Evolutionary conservation across 2,888 invertebrate genomes (phyloP).

Genomic region (Lepidochrysops patricia): DNA sequence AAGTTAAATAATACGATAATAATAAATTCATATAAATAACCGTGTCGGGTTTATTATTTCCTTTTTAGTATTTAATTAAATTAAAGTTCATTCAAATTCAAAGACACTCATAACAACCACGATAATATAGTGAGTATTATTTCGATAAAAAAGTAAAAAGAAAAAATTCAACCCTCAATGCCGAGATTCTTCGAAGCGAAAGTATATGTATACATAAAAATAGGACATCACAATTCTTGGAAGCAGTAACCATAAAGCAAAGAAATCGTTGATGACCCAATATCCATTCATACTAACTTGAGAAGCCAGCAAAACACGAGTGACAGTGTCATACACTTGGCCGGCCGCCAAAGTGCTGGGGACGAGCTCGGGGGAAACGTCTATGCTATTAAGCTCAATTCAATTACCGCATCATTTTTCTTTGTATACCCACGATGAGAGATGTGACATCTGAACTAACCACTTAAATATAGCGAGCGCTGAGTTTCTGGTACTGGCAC

Average conservation of each 20-base stretch:
- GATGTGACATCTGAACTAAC: slow-evolving; percentile 9
- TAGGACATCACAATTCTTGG: slow-evolving; percentile 6
- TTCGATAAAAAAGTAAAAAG: too few relatives aligned
- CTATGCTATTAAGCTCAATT: slow-evolving; percentile 19
- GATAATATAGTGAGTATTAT: too few relatives aligned
- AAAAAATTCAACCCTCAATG: too few relatives aligned
- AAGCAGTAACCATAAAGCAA: neutral
- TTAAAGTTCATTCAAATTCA: too few relatives aligned
- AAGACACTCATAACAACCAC: too few relatives aligned
- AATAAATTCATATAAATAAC: neutral
- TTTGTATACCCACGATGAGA: slow-evolving; percentile 13
- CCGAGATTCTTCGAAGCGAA: neutral
- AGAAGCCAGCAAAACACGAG: slow-evolving; percentile 27
- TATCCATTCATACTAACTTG: slow-evolving; percentile 23
- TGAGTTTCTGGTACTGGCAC: neutral
- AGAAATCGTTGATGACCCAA: slow-evolving; percentile 19
- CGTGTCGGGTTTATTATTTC: too few relatives aligned
- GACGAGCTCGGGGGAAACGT: slow-evolving; percentile 16
- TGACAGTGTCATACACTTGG: slow-evolving; percentile 43
- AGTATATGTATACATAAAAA: neutral
- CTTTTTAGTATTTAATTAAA: too few relatives aligned
- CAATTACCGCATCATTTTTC: slow-evolving; percentile 21
- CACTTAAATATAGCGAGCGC: neutral
- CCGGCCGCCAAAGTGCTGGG: slow-evolving; percentile 43
- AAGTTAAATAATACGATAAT: neutral